A percentile compares a stretch with the other conserved stretches of the same genome.
Evolutionary conservation across 2,113 vertebrate species (phyloP).

Genomic region (Gopherus evgoodei): DNA sequence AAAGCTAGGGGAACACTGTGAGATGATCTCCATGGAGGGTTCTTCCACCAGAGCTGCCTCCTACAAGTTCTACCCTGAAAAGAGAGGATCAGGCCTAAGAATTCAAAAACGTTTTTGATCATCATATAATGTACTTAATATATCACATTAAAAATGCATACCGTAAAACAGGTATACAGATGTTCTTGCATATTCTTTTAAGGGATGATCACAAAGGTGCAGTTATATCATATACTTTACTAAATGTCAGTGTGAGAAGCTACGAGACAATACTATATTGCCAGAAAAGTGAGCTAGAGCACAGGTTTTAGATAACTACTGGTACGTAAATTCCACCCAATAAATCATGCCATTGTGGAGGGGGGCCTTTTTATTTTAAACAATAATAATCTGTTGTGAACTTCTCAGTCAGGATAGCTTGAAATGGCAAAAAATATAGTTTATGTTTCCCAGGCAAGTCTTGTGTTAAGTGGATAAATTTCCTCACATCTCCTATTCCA

Average conservation of each 20-base stretch:
- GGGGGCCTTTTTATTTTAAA: not conserved
- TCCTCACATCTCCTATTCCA: not conserved
- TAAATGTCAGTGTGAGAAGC: not conserved
- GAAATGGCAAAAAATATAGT: not conserved
- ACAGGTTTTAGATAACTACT: not conserved
- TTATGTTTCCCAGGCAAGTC: not conserved
- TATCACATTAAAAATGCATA: not conserved
- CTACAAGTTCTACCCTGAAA: not conserved
- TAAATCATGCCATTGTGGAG: not conserved
- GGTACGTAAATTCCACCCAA: not conserved
- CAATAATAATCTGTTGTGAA: not conserved
- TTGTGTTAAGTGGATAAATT: not conserved
- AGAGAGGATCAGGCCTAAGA: not conserved
- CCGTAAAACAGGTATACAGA: not conserved
- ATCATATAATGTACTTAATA: not conserved
- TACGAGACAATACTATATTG: accelerated
- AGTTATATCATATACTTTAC: not conserved
- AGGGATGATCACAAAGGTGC: not conserved
- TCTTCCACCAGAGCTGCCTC: not conserved
- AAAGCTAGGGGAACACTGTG: not conserved
- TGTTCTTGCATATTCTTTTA: not conserved
- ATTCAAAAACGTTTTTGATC: not conserved
- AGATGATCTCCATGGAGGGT: not conserved
- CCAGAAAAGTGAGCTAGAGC: not conserved
- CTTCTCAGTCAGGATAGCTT: not conserved